Evolutionary conservation across 2,113 vertebrate genomes (phyloP), one percentile per base, ranked within the genome.

Genomic region (Pedionomus torquatus): DNA sequence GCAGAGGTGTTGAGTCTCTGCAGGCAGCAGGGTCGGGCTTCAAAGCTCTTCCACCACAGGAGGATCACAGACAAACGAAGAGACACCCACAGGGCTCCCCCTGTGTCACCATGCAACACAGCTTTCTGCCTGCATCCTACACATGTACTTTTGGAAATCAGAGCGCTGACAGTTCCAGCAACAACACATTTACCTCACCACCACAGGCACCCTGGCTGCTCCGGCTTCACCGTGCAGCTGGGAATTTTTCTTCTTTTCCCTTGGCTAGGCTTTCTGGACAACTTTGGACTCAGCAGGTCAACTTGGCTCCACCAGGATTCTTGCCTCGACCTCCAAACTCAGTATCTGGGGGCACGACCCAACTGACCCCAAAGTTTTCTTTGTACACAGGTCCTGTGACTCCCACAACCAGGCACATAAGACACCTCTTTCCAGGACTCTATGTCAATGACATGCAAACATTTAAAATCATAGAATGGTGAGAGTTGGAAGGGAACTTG

Each of bases 341-440:
- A 4, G 30, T 2, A 28, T 3, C 18, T 8, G 52, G 35, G 46
- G 23, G 39, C 16, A 35, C 8, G 48, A 25, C 17, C 52, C 52
- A 30, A 4, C 33, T 24, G 33, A 20, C 23, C 23, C 43, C n/a
- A 20, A 11, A 18, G 10, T 14, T 71, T 30, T 13, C 12, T 30
- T 14, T 4, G 1, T 23, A 49, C 9, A 0, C 0, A 6, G 31
- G 48, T 33, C 15, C 28, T 21, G 41, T 1, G 5, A 17, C 26
- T 49, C 51, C 33, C 26, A 6, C 51, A 16, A 8, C 46, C 71
- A 21, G 51, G 37, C 43, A 46, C 0, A 0, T 3, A 3, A 51
- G 14, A n/a, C 11, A 8, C 35, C 17, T 3, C 8, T 57, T 69
- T 20, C 64, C 43, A 39, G 26, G 33, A 39, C 37, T n/a, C 10